Evolutionary conservation across 2,797 vertebrate genomes (phyloP), one percentile per base, ranked within the genome.

Genomic region (Sebastes steindachneri): DNA sequence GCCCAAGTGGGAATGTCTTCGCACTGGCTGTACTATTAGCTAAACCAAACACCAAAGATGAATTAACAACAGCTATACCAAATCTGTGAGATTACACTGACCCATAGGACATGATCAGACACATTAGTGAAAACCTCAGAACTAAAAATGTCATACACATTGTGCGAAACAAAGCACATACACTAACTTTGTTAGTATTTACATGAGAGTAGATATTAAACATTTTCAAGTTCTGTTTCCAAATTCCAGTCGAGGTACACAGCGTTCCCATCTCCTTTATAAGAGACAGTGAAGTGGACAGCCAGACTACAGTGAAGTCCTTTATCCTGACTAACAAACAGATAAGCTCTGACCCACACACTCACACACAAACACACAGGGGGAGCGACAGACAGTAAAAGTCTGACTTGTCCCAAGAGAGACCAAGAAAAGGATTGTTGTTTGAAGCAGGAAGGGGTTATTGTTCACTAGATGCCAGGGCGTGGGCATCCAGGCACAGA

Each of bases 401-500:
- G 75, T 82, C 83, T 7, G 58, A 86, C 77, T 76, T 79, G 86
- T 86, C 70, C 68, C 79, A 82, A 86, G 88, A 88, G 57, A 53
- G 74, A 90, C 73, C 73, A 83, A 92, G 89, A 92, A 86, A 91
- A 87, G 93, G 93, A 93, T 94, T 94, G 90, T 96, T 96, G 96
- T 96, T 93, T 89, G 90, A 84, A 85, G 82, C 88, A 92, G 93
- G 92, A 93, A 93, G 70, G 86, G 90, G 83, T 94, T 93, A 94
- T 96, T 97, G 95, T 96, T 95, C 90, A 73, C 85, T 60, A 82
- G 90, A 89, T 92, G 91, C 93, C 92, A 87, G 84, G 88, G 86
- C 78, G 96, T 97, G 96, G 97, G 97, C 96, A 96, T 92, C 92
- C 87, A 68, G 90, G 94, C 95, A 94, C 92, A 94, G 95, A 97